phyloP scores from a whole-genome alignment of 2,797 vertebrate genomes.

The Eulemur coronatus region DNA sequence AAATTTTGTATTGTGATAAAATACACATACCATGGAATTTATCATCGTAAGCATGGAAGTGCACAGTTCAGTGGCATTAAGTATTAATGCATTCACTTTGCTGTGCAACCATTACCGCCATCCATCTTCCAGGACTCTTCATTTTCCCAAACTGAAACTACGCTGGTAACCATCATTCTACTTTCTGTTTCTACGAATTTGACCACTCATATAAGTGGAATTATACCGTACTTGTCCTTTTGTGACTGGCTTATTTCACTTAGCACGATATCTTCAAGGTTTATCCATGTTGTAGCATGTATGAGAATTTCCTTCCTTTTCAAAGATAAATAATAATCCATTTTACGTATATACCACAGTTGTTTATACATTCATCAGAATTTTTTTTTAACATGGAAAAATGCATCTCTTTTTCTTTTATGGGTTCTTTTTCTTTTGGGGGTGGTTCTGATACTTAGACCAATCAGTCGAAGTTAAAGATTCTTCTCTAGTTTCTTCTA shows the following conservation, averaged over 20 bases:
- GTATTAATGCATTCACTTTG: neutral
- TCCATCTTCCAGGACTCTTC: neutral
- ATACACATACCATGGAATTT: neutral
- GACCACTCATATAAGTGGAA: neutral
- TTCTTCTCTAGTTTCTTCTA: slow-evolving; percentile 8
- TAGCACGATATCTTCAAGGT: neutral
- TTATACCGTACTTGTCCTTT: neutral
- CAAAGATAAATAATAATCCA: neutral
- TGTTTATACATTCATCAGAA: neutral
- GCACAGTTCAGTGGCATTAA: neutral
- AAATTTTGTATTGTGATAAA: neutral
- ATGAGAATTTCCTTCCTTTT: slow-evolving; percentile 1
- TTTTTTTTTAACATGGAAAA: slow-evolving; percentile 10
- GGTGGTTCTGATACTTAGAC: neutral
- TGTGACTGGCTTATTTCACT: neutral
- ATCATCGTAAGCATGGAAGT: neutral
- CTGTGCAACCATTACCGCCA: neutral
- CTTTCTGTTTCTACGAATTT: neutral
- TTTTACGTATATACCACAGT: neutral
- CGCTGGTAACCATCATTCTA: neutral
- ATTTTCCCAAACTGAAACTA: neutral
- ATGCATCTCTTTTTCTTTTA: neutral
- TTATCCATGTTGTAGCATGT: neutral
- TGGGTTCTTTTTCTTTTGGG: neutral
- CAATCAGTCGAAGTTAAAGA: neutral